A percentile compares a stretch with the other conserved stretches of the same genome.
These are phyloP conservation scores for Sylvicapra grimmia DNA, from an alignment of 2,113 vertebrate genomes.

Conservation along the genomic window DNA sequence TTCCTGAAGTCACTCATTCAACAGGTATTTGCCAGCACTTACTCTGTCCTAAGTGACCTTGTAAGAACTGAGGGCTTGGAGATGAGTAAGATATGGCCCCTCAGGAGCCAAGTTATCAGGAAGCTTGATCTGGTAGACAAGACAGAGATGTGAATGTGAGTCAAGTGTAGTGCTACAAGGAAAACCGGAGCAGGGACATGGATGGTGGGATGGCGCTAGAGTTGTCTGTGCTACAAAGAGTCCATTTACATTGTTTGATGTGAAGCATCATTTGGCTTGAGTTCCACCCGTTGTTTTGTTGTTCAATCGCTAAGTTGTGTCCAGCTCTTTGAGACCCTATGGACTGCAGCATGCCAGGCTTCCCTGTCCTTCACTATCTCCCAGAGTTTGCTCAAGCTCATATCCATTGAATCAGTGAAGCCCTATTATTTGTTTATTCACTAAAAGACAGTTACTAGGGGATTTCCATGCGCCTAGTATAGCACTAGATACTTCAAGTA, in stretches of 20 bases:
- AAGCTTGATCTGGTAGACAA: background rate
- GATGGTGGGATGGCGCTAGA: background rate
- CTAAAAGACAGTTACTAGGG: background rate
- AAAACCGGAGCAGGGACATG: background rate
- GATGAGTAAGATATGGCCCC: background rate
- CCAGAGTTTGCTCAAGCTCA: background rate
- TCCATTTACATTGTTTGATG: background rate
- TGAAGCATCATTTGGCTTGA: background rate
- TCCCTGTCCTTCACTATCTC: background rate
- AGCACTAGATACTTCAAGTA: background rate
- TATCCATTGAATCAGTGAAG: background rate
- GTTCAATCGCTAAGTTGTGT: background rate
- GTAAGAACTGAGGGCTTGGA: background rate
- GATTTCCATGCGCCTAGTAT: background rate
- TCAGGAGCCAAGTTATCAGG: background rate
- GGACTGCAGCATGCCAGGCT: background rate
- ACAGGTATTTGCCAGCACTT: background rate
- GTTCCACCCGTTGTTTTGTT: background rate
- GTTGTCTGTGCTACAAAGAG: background rate
- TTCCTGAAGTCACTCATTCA: background rate
- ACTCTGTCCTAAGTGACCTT: background rate
- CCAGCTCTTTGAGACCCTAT: background rate
- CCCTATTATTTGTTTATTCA: background rate
- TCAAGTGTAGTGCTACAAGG: background rate
- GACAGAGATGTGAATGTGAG: background rate